Evolutionary conservation across 1,140 invertebrate genomes (phyloP), one percentile per base, ranked within the genome.

Genomic region (Drosophila erecta): DNA sequence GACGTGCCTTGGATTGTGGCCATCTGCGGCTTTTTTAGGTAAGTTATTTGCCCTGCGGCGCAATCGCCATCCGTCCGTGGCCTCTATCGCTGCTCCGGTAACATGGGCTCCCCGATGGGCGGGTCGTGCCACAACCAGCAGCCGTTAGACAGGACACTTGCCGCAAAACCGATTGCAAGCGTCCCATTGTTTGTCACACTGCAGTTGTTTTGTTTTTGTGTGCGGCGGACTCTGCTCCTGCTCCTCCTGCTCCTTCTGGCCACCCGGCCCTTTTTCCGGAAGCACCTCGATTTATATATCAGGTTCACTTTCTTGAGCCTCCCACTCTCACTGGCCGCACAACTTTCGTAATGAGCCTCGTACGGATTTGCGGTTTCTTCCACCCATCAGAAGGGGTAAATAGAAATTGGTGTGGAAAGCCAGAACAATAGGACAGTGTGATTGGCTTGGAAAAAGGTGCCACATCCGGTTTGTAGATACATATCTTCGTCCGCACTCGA

Each of bases 31-130:
- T 77, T 73, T 89, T 76, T 76, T 76, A 59, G 84, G 76, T 65
- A 87, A 84, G 66, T 76, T 87, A 87, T 87, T 89, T 89, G 79
- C 80, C 77, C 72, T 89, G 76, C 57, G 76, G 77, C 84, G 83
- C 69, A 71, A 71, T 84, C 67, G 73, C 72, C 35, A 40, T 30
- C 61, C 27, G 72, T 35, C 53, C 50, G 14, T 50, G 43, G 37
- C 30, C 38, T 35, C 51, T 55, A 50, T 49, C 62, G 38, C 57
- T 20, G 43, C 14, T 49, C 44, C 20, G 10, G 54, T 61, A 58
- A 24, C 40, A 55, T 66, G 40, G 37, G 38, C 53, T 43, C 30
- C 44, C 44, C 59, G n/a, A 24, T 44, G 55, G 24, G 24, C 24
- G 38, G 51, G 35, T 46, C 51, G 75, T 71, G 67, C 47, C 79